A percentile compares a stretch with the other conserved stretches of the same genome.
Evolutionary conservation across 2,888 invertebrate species (phyloP).

Genomic region (Trileptium ribeirensis): DNA sequence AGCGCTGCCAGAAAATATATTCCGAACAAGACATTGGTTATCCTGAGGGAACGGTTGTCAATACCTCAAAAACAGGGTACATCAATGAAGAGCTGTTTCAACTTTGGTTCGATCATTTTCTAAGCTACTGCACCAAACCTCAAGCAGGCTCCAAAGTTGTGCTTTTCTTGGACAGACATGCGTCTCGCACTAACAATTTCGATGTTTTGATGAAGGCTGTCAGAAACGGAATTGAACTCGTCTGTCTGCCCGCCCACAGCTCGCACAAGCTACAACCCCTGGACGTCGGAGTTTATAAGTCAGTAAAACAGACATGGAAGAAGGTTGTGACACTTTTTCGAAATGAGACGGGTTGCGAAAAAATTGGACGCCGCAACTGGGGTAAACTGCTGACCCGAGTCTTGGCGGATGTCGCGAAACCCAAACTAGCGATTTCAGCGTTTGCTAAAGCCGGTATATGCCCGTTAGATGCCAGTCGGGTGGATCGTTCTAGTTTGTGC

Average conservation of each 20-base stretch:
- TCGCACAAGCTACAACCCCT: background rate
- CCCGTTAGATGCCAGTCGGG: too few relatives aligned
- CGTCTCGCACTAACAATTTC: background rate
- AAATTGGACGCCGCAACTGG: background rate
- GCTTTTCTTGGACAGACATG: background rate
- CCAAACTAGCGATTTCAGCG: background rate
- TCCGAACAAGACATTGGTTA: background rate
- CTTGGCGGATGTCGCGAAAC: background rate
- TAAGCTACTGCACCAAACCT: background rate
- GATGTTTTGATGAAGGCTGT: background rate
- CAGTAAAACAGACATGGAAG: too few relatives aligned
- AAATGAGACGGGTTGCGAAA: background rate
- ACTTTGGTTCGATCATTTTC: conserved; percentile 2
- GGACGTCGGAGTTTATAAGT: background rate
- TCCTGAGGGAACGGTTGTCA: background rate
- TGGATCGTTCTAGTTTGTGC: too few relatives aligned
- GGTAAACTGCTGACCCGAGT: background rate
- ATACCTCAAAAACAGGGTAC: background rate
- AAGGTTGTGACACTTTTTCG: background rate
- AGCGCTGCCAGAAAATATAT: too few relatives aligned
- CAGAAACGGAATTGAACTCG: background rate
- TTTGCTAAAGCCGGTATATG: background rate
- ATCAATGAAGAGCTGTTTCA: background rate
- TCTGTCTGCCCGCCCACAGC: background rate
- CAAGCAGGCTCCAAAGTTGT: background rate